Percentiles rank a stretch among this genome's conserved stretches.
Evolutionary conservation across 2,797 vertebrate genomes (phyloP).

Genomic region (Caiman crocodilus): DNA sequence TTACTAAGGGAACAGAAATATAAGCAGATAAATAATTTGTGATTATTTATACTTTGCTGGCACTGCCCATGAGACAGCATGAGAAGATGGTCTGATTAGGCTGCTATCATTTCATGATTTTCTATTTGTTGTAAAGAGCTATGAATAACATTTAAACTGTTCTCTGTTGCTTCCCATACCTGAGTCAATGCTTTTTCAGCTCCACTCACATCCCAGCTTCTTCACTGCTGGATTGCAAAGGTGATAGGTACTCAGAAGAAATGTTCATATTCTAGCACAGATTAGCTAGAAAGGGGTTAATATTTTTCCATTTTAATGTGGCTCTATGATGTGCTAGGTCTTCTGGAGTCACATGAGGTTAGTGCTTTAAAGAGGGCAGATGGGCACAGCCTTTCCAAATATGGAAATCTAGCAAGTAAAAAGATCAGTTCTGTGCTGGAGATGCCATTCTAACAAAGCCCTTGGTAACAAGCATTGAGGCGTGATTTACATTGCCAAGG

Average conservation of each 20-base stretch:
- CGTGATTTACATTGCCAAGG: background rate
- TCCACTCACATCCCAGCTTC: background rate
- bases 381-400: too few species aligned
- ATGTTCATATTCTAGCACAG: background rate
- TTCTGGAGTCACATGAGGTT: background rate
- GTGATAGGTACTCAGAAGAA: background rate
- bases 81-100: background rate
- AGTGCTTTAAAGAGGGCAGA: background rate
- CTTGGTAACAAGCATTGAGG: background rate
- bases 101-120: background rate
- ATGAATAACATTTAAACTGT: background rate
- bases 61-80: background rate
- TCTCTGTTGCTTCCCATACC: background rate
- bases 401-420: background rate
- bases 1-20: too few species aligned
- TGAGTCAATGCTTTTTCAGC: background rate
- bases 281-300: background rate
- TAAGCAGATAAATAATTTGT: too few species aligned
- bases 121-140: background rate
- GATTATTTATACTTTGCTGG: background rate
- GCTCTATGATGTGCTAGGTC: background rate
- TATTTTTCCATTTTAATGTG: background rate
- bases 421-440: background rate
- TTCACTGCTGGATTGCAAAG: background rate
- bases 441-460: background rate